Evolutionary conservation across 2,888 invertebrate species (phyloP), one percentile per base, ranked within the genome.

Genomic region (Hybos culiciformis): DNA sequence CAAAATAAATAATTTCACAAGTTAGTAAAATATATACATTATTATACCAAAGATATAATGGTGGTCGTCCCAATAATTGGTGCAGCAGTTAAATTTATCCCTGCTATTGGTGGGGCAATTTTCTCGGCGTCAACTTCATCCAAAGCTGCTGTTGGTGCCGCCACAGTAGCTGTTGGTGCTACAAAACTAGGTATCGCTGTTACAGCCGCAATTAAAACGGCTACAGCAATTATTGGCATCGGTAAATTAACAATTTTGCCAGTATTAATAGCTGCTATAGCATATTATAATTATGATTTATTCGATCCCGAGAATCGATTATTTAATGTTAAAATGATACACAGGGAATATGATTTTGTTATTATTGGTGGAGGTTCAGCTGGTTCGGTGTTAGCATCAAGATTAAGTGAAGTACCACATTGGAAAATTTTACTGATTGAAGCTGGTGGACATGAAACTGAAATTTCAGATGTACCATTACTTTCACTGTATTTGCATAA

Each of bases 401-500:
- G 92, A 33, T 65, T 90, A 2, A 75, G 84, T 1, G 88, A 87
- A 60, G 70, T 83, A 17, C 72, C 78, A 4, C 72, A 77, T 7
- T 88, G 86, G 85, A 83, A 75, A 54, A 79, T 88, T 0, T 63
- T 90, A 37, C 62, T 90, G 11, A 56, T 90, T 36, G 90, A 90
- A 62, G 88, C 88, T 1, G 90, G 90, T 9, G 87, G 86, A 0
- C 84, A 85, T 51, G 88, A 90, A 61, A 86, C 83, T 0, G 86
- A 87, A 57, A 80, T 87, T 38, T 81, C 85, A 1, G 88, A 88
- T 59, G 87, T 88, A 4, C 90, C 88, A 1, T 71, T 87, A 39
- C 65, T 90, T n/a, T 88, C 88, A 33, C 62, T 90, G 37, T 91
- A 86, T 62, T 70, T 91, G 56, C 91, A 91, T 63, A 85, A 87